phyloP scores from a whole-genome alignment of 2,888 invertebrate species.

The Lutraria lutraria region DNA sequence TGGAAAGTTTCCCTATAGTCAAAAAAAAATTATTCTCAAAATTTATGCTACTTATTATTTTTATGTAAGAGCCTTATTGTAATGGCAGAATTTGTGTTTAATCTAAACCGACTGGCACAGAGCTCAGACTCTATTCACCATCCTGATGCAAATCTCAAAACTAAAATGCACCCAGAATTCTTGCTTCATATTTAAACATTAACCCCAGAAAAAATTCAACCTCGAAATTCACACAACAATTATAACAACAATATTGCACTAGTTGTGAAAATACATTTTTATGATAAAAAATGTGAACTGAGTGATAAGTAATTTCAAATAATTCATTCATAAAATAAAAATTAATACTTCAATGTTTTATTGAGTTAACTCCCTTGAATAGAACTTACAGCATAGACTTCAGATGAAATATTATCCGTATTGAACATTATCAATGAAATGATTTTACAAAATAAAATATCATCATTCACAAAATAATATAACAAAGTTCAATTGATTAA shows the following conservation, averaged over 20 bases:
- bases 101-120: no score
- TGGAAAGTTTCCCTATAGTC: no score
- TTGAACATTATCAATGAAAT: not conserved
- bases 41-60: no score
- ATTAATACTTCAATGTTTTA: not conserved
- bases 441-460: no score
- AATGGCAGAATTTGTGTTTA: no score
- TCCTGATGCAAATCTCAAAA: not conserved
- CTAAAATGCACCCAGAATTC: not conserved
- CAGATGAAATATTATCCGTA: not conserved
- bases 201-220: not conserved
- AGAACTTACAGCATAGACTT: not conserved
- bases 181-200: not conserved
- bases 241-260: conserved; percentile 24
- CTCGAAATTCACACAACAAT: not conserved
- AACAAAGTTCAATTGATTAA: not conserved
- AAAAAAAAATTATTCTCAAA: no score
- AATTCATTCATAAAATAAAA: not conserved
- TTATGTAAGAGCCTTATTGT: no score
- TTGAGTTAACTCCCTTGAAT: not conserved
- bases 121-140: not conserved
- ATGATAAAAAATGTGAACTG: conserved; percentile 11
- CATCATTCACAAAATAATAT: no score
- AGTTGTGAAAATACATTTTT: conserved; percentile 18
- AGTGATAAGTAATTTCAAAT: not conserved